phyloP scores from a whole-genome alignment of 2,888 invertebrate genomes.

The Cerastis rubricosa region DNA sequence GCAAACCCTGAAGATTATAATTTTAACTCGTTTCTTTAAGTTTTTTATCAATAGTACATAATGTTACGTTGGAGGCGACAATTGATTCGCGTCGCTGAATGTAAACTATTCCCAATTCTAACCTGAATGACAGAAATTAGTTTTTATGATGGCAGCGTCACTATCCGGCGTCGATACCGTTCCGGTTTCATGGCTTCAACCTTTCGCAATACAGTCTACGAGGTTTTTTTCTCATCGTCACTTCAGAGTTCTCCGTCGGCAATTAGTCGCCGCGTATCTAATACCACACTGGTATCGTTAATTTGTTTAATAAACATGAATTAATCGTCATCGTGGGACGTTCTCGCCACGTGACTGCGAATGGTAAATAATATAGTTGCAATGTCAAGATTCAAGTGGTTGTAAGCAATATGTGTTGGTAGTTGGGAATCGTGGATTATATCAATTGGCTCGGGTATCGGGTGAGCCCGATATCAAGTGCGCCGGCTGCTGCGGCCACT shows the following conservation, averaged over 20 bases:
- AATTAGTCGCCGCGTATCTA: slow-evolving; percentile 75
- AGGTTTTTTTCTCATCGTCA: slow-evolving; percentile 69
- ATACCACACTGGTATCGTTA: slow-evolving; percentile 78
- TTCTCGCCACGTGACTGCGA: slow-evolving; percentile 79
- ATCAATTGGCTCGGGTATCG: slow-evolving; percentile 73
- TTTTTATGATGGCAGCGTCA: slow-evolving; percentile 50
- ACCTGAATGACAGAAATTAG: slow-evolving; percentile 59
- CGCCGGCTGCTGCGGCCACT: slow-evolving; percentile 49
- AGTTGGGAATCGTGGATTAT: slow-evolving; percentile 75
- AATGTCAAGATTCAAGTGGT: slow-evolving; percentile 85
- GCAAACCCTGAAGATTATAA: slow-evolving; percentile 27
- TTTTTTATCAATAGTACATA: slow-evolving; percentile 28
- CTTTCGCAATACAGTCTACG: slow-evolving; percentile 61
- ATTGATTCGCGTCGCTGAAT: slow-evolving; percentile 44
- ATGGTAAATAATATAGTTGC: slow-evolving; percentile 81
- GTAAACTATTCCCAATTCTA: slow-evolving; percentile 46
- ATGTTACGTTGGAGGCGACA: slow-evolving; percentile 40
- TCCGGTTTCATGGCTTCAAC: slow-evolving; percentile 61
- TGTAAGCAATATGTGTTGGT: slow-evolving; percentile 75
- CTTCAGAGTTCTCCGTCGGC: slow-evolving; percentile 52
- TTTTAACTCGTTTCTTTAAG: slow-evolving; percentile 14
- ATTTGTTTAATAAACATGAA: slow-evolving; percentile 89
- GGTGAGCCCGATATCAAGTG: slow-evolving; percentile 58
- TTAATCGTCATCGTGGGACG: slow-evolving; percentile 78
- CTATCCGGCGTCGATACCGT: slow-evolving; percentile 52